Base-by-base conservation (phyloP, 2,888 invertebrate genomes). In the Mesorhabditis belari region DNA sequence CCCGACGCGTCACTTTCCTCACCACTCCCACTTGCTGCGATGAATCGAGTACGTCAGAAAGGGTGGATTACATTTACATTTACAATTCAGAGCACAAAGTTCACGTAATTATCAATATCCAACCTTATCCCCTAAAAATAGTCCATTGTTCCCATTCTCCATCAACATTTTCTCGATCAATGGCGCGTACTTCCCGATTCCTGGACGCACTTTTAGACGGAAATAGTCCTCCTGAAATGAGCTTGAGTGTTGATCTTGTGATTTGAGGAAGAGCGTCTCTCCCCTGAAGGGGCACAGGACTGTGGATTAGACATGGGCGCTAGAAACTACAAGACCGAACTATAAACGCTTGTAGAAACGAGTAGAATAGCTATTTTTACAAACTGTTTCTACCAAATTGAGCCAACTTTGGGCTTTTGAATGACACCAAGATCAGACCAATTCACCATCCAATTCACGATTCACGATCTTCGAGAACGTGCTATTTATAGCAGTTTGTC, bases 121-220 rank as follows among this genome's bases (percentile, higher is more conserved):
- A 29, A 73, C 67, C 29, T 66, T 65, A 54, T 76, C 75, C 23
- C 75, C 76, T 50, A 71, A 44, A 52, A 76, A 65, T 19, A 77
- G 63, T 17, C 69, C 65, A 28, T 70, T 69, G 60, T 69, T 69
- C 12, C 74, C 77, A 54, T 75, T 73, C 49, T 74, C 73, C 25
- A 77, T 61, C 6, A 77, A 69, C 64, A 71, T 74, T 55, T 73
- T 70, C 56, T 77, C 77, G 19, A 76, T 60, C 12, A 72, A 27
- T 49, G 73, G 73, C 2, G 77, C 77, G 56, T 63, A 74, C 28
- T 69, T 61, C 49, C 74, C 75, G 49, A 77, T 52, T n/a, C 65
- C 67, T 3, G 76, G 69, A 19, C 70, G 65, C 17, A 76, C 74
- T 23, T 72, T 63, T 35, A 71, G 65, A 60, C 73, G 71, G 71